Evolutionary conservation across 2,888 invertebrate species (phyloP).

Genomic region (Andricus curvator): DNA sequence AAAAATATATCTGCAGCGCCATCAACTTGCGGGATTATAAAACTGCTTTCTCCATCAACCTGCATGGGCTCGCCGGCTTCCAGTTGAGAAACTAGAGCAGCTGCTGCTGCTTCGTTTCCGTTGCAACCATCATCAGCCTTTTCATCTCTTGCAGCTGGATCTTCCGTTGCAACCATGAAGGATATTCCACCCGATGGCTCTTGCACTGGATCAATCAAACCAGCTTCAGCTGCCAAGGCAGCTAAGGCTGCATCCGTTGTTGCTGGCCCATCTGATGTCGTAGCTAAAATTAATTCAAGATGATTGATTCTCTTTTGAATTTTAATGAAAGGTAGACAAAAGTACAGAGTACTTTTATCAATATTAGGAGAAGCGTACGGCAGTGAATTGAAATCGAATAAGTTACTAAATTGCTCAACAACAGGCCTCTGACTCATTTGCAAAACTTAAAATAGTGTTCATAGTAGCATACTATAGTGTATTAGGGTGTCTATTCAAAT

Average conservation of each 20-base stretch:
- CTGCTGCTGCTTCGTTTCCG: conserved; percentile 72
- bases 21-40: conserved; percentile 75
- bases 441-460: too few species aligned
- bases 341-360: neutral
- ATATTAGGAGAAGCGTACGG: neutral
- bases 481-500: too few species aligned
- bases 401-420: neutral
- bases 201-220: conserved; percentile 80
- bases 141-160: conserved; percentile 62
- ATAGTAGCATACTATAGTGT: too few species aligned
- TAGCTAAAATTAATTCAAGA: conserved; percentile 66
- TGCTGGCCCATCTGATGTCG: conserved; percentile 81
- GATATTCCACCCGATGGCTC: conserved; percentile 73
- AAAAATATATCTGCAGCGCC: conserved; percentile 70
- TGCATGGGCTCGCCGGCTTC: conserved; percentile 72
- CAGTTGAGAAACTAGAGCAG: conserved; percentile 69
- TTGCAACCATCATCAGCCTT: conserved; percentile 76
- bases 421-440: neutral
- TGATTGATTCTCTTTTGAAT: neutral
- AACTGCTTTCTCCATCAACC: conserved; percentile 74
- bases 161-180: conserved; percentile 74
- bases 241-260: conserved; percentile 83
- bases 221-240: conserved; percentile 83
- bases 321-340: neutral
- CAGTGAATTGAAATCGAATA: neutral